Percentiles rank a stretch among this genome's conserved stretches.
phyloP scores from a whole-genome alignment of 2,888 invertebrate species.

The Rugalucina vietnamica region DNA sequence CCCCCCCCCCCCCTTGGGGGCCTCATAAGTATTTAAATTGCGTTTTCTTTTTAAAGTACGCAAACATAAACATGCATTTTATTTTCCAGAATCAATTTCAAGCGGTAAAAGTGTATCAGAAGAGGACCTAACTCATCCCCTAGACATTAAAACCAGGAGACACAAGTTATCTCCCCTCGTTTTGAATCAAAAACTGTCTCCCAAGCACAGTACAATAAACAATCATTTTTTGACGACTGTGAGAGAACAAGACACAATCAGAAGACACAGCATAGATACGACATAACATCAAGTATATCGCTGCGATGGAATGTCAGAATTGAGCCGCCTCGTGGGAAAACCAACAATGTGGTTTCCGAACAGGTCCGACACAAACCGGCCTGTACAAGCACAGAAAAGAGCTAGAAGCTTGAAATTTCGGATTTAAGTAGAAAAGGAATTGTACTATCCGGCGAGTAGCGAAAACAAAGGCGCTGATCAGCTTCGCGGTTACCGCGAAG shows the following conservation, averaged over 20 bases:
- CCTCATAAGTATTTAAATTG: too few species aligned
- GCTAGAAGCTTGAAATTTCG: too few species aligned
- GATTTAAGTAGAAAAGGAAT: too few species aligned
- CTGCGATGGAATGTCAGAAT: slow-evolving; percentile 25
- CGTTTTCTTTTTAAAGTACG: background rate
- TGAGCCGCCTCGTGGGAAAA: too few species aligned
- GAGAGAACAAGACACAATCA: slow-evolving; percentile 55
- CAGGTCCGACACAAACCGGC: too few species aligned
- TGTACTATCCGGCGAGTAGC: too few species aligned
- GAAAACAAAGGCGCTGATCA: too few species aligned
- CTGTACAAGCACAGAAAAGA: too few species aligned
- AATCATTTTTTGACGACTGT: slow-evolving; percentile 51
- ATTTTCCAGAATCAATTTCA: background rate
- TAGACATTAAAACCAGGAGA: slow-evolving; percentile 22
- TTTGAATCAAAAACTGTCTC: background rate
- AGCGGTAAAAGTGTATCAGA: slow-evolving; percentile 35
- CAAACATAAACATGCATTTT: background rate
- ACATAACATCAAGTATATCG: too few species aligned
- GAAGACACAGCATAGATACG: slow-evolving; percentile 60
- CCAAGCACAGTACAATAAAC: slow-evolving; percentile 38
- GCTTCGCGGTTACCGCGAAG: too few species aligned
- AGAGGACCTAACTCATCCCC: slow-evolving; percentile 28
- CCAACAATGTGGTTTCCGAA: too few species aligned
- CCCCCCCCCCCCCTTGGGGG: too few species aligned
- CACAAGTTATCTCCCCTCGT: slow-evolving; percentile 50